These are phyloP conservation scores for Alectura lathami DNA, from an alignment of 2,113 vertebrate species.

Conservation along the genomic window DNA sequence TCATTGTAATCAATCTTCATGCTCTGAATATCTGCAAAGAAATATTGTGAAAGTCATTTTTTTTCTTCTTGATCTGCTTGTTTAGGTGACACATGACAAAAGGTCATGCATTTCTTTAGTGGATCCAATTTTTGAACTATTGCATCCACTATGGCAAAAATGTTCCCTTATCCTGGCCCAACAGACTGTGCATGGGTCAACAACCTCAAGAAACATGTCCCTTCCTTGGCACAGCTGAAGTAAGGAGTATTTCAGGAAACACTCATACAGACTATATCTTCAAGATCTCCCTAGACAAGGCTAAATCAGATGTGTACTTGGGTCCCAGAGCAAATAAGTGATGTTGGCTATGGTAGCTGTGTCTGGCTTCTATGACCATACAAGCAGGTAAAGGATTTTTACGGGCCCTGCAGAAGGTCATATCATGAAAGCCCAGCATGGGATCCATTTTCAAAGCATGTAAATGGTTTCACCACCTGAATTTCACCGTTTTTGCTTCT, in stretches of 20 bases:
- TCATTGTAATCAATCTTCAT: background rate
- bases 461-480: background rate
- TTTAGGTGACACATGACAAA: accelerated
- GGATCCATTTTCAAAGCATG: background rate
- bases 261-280: background rate
- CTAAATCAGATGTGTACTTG: background rate
- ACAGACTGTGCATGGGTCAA: background rate
- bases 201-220: background rate
- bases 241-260: background rate
- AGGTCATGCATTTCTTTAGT: background rate
- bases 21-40: background rate
- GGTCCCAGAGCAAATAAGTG: background rate
- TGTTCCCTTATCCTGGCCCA: background rate
- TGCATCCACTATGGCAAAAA: background rate
- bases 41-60: background rate
- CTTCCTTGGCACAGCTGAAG: background rate
- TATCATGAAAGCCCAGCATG: background rate
- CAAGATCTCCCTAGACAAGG: background rate
- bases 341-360: background rate
- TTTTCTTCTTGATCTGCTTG: background rate
- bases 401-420: background rate
- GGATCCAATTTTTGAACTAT: background rate
- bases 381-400: background rate
- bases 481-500: background rate
- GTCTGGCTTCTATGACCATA: too few species aligned